Base-by-base conservation (phyloP, 2,797 vertebrate species). In the Acipenser oxyrinchus region DNA sequence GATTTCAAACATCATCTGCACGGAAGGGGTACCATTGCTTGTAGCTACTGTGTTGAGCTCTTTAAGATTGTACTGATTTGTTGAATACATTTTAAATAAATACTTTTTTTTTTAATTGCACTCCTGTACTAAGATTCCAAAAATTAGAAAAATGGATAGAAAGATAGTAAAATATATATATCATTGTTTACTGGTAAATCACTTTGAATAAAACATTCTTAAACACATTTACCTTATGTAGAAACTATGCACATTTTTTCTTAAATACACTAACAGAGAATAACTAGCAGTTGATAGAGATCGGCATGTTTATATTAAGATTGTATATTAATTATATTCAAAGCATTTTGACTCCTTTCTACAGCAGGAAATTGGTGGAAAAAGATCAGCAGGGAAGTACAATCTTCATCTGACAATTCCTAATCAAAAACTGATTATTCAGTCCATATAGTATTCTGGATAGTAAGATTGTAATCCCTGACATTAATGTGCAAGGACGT, bases 401-500 rank as follows among this genome's bases (percentile, higher is more conserved):
- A 37, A 37, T 37, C 37, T 37, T 74, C 69, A 64, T 68, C 10
- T 64, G 66, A 69, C 69, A 67, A 49, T 6, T 62, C 65, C 70
- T 72, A 52, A 68, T 70, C n/a, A 62, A 60, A 50, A 13, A 51
- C 48, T 66, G 67, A 50, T 62, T 62, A 51, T 51, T 55, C 60
- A 37, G 49, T 66, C 50, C 60, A n/a, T 53, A 7, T 10, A 8
- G 59, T 23, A 50, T 62, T 69, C 67, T 59, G 51, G 65, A 61
- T 23, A 51, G 60, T 37, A 66, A 8, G 51, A 71, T 72, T 68
- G 66, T 69, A 81, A 74, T 37, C 37, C 37, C 5, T 81, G 78
- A 79, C 82, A 68, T 72, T 77, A 70, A 81, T 69, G 73, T 69
- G 67, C 76, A 68, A 72, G 62, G 49, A 37, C 67, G 71, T 55